phyloP scores from a whole-genome alignment of 1,140 invertebrate species.

The Brachystomella parvula region DNA sequence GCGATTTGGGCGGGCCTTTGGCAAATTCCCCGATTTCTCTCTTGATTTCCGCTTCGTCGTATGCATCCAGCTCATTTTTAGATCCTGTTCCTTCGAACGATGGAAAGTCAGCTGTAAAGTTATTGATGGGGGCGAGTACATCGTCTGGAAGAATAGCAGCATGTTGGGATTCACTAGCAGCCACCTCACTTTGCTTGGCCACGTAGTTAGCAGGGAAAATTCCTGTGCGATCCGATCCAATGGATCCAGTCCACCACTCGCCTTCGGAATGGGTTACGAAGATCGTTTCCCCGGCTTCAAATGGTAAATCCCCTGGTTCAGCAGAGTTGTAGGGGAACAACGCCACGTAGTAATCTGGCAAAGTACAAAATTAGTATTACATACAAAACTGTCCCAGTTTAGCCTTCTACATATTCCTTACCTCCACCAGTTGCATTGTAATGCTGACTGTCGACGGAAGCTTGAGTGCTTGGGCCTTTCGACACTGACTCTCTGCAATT shows the following conservation, averaged over 20 bases:
- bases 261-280: constrained; percentile 79
- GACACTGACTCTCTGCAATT: neutral
- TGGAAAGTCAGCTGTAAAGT: neutral
- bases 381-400: neutral
- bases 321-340: constrained; percentile 74
- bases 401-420: neutral
- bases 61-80: constrained; percentile 30
- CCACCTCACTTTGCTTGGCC: constrained; percentile 49
- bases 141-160: constrained; percentile 8
- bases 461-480: constrained; percentile 15
- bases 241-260: constrained; percentile 95
- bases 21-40: constrained; percentile 37
- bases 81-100: constrained; percentile 8
- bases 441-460: constrained; percentile 43
- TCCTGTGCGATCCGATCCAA: constrained; percentile 65
- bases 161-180: constrained; percentile 16
- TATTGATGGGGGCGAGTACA: constrained; percentile 18
- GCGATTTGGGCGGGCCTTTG: constrained; percentile 31
- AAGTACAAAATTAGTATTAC: constrained; percentile 18
- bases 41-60: constrained; percentile 36
- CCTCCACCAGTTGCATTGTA: constrained; percentile 45
- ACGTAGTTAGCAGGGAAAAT: constrained; percentile 96
- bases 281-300: constrained; percentile 84
- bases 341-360: constrained; percentile 70
- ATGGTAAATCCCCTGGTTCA: constrained; percentile 83